phyloP scores from a whole-genome alignment of 1,140 invertebrate genomes.

The Batillaria attramentaria region DNA sequence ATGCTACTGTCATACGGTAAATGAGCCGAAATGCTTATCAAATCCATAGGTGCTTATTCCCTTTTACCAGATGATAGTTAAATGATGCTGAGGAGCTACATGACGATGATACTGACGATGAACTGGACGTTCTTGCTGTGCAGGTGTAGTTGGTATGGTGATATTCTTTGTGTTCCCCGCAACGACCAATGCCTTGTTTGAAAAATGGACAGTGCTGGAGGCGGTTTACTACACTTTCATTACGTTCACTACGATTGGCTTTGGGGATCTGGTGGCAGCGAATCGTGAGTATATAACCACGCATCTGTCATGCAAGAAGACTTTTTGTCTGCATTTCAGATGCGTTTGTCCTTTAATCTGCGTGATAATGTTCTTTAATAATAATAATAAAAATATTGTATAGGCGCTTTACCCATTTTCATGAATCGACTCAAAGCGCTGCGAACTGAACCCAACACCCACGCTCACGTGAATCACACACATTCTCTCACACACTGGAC shows the following conservation, averaged over 20 bases:
- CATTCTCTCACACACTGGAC: no score
- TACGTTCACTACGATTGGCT: constrained; percentile 83
- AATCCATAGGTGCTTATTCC: not conserved
- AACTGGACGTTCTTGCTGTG: not conserved
- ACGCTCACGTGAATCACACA: no score
- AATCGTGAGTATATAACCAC: constrained; percentile 23
- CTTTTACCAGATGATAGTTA: not conserved
- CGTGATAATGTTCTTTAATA: not conserved
- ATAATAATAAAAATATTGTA: not conserved
- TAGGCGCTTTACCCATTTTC: not conserved
- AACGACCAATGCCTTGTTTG: constrained; percentile 80
- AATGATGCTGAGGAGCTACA: not conserved
- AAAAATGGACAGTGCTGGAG: constrained; percentile 90
- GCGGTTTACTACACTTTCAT: constrained; percentile 95
- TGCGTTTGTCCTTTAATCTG: not conserved
- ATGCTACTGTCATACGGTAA: not conserved
- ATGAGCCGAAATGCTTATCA: not conserved
- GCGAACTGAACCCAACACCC: not conserved
- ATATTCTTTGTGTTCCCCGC: constrained; percentile 27
- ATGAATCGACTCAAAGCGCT: not conserved
- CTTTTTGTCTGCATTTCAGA: not conserved
- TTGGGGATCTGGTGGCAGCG: constrained; percentile 94
- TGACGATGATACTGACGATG: not conserved
- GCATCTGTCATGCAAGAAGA: not conserved
- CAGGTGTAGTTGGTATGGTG: constrained; percentile 12